These are phyloP conservation scores for Silurus glanis DNA, from an alignment of 2,113 vertebrate genomes.

Conservation along the genomic window DNA sequence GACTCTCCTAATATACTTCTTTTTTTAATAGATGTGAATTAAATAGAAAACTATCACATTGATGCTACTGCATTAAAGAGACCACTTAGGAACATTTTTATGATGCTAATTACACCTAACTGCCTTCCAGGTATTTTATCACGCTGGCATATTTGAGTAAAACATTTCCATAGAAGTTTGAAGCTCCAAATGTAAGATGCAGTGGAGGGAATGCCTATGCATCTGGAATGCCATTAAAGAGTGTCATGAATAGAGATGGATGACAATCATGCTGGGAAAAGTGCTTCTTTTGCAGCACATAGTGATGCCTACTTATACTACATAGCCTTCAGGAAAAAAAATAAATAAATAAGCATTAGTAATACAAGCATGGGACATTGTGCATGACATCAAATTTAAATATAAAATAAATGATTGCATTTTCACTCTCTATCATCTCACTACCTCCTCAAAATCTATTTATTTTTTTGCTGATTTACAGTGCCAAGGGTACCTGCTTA, in stretches of 20 bases:
- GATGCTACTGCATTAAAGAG: neutral
- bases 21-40: neutral
- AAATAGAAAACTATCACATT: neutral
- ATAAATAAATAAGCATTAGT: neutral
- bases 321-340: neutral
- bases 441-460: neutral
- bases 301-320: neutral
- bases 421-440: neutral
- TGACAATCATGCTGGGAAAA: conserved; percentile 9
- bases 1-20: neutral
- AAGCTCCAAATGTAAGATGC: neutral
- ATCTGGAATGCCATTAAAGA: conserved; percentile 9
- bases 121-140: conserved; percentile 5
- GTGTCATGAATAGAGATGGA: conserved; percentile 35
- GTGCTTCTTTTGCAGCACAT: neutral
- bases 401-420: neutral
- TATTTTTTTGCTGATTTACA: conserved; percentile 5
- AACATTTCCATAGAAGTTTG: neutral
- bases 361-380: neutral
- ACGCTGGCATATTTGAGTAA: neutral
- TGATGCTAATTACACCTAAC: neutral
- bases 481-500: conserved; percentile 5
- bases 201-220: neutral
- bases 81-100: neutral
- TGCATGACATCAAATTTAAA: neutral